Evolutionary conservation across 1,140 invertebrate species (phyloP), one percentile per base, ranked within the genome.

Genomic region (Ganaspis sp.): DNA sequence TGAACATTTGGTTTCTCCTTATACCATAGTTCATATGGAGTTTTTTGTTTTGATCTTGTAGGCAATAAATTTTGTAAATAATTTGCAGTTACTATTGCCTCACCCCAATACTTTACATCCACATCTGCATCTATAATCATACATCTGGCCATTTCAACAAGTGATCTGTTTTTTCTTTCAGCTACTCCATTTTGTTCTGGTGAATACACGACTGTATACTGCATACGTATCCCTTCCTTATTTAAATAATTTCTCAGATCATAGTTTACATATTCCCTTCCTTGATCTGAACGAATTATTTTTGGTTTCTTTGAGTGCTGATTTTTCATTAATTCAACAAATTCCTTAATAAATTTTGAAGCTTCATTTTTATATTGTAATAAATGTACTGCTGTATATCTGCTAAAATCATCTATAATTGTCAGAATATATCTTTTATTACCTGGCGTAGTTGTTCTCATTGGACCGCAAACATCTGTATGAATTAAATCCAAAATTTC

Each of bases 81-180:
- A 23, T 79, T 82, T 8, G 87, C 87, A 2, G 87, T 90, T 12
- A 78, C 54, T 15, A 88, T 74, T 12, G 90, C 88, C 80, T 92
- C 90, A 11, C 81, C 89, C 91, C 90, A 92, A 75, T 84, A 89
- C 11, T 71, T 73, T 19, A 85, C 78, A 5, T 71, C 37, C 21
- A 92, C 70, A 9, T 84, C 75, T 42, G 85, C 78, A 73, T 84
- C 79, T 17, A 81, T 21, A 12, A 90, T 73, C 84, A 91, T 82
- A 70, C 79, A 81, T 58, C 83, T 72, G 3, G 88, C 83, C 74
- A 75, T 84, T 72, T 91, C 88, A 1, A 85, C 70, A 11, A 84
- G 45, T 21, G 78, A 86, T 69, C 84, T 74, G 75, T 87, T 78
- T 72, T 71, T 72, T 19, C 53, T 34, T 72, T 75, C 77, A 12